Conservation (phyloP, 2,888 invertebrate genomes). For the Melieria picta region DNA sequence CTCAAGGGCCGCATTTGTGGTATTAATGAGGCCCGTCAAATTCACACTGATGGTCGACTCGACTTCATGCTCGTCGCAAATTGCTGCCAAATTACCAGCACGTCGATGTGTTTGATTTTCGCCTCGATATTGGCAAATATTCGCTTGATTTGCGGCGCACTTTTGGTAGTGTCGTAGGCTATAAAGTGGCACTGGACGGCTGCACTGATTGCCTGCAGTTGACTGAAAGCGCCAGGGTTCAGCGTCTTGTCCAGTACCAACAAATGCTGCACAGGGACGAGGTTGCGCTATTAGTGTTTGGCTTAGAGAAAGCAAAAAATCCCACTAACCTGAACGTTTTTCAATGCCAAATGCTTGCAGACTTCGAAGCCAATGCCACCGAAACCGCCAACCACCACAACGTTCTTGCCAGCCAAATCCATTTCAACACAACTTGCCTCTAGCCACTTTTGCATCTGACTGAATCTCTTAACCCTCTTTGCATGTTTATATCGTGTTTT, state of each 20-base stretch:
- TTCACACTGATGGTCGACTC: constrained; percentile 42
- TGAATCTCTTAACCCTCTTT: background rate
- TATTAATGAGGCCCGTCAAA: constrained; percentile 44
- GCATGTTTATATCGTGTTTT: background rate
- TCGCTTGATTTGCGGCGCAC: constrained; percentile 53
- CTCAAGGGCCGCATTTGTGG: constrained; percentile 51
- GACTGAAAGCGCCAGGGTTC: constrained; percentile 48
- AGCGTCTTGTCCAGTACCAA: constrained; percentile 52
- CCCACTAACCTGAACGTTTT: constrained; percentile 53
- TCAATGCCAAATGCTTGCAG: constrained; percentile 54
- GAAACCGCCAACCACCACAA: constrained; percentile 58
- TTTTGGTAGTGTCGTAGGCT: constrained; percentile 49
- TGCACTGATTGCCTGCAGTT: constrained; percentile 48
- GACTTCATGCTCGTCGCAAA: constrained; percentile 42
- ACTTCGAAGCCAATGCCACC: constrained; percentile 58
- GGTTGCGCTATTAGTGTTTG: too few relatives aligned
- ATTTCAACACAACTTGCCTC: constrained; percentile 35
- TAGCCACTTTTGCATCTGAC: background rate
- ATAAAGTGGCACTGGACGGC: constrained; percentile 52
- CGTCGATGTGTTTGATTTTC: constrained; percentile 40
- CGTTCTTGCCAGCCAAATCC: constrained; percentile 53
- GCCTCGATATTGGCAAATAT: constrained; percentile 51
- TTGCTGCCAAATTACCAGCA: constrained; percentile 47
- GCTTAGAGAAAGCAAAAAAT: too few relatives aligned
- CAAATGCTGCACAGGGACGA: constrained; percentile 51